Conservation (phyloP, 2,888 invertebrate species). For the Hyposoter didymator region DNA sequence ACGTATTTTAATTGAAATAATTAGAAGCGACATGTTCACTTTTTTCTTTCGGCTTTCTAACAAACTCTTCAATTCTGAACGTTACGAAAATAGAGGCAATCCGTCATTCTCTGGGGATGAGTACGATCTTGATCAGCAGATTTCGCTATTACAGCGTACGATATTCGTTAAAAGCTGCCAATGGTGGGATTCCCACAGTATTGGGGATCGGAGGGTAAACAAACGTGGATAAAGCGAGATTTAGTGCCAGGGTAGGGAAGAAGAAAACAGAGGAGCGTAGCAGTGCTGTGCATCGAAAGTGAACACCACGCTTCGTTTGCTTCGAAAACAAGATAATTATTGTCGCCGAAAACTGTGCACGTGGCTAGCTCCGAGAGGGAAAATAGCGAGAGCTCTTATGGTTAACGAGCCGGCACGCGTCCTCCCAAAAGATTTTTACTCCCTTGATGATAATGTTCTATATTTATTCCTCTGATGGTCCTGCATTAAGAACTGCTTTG, state of each 20-base stretch:
- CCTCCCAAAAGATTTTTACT: slow-evolving; percentile 52
- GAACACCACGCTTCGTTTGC: slow-evolving; percentile 56
- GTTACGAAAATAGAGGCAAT: neutral
- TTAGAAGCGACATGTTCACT: too few relatives aligned
- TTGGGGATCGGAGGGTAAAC: slow-evolving; percentile 11
- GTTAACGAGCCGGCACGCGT: slow-evolving; percentile 55
- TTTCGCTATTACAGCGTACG: neutral
- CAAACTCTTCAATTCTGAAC: neutral
- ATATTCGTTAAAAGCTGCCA: slow-evolving; percentile 4
- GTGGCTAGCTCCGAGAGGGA: slow-evolving; percentile 33
- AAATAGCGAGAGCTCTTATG: slow-evolving; percentile 50
- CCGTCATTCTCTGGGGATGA: neutral
- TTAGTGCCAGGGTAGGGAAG: slow-evolving; percentile 34
- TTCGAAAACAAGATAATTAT: slow-evolving; percentile 67
- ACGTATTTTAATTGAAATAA: neutral
- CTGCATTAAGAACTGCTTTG: slow-evolving; percentile 20
- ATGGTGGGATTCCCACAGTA: neutral
- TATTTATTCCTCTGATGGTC: slow-evolving; percentile 18
- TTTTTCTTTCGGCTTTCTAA: neutral
- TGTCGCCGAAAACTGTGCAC: slow-evolving; percentile 60
- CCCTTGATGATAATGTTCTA: slow-evolving; percentile 65
- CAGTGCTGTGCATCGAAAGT: neutral
- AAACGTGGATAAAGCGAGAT: slow-evolving; percentile 1
- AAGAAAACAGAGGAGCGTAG: slow-evolving; percentile 34
- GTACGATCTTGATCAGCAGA: neutral